Evolutionary conservation across 2,888 invertebrate genomes (phyloP), one percentile per base, ranked within the genome.

Genomic region (Hartigia nigra): DNA sequence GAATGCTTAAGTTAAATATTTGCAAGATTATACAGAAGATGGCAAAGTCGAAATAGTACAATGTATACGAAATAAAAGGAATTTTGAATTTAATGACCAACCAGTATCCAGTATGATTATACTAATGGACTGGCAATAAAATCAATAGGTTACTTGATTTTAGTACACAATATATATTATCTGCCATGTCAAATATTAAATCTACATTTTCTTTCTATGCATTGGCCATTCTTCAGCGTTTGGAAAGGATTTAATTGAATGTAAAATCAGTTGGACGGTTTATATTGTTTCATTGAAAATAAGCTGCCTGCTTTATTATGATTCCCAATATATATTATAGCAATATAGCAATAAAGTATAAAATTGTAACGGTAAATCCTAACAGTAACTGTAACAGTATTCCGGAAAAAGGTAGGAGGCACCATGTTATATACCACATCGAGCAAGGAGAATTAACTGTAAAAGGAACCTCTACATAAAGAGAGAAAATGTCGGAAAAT

Each of bases 401-500:
- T 23, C 23, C 55, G 14, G 55, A 55, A 55, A 55, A 55, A 55
- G 55, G 55, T 55, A 55, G 55, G 55, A 55, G 55, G 23, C 23
- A 9, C 55, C 55, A 55, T 55, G 55, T 55, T 55, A 55, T 55
- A 55, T 55, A 55, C 55, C 55, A 55, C 55, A 23, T 23, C 55
- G 55, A 55, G 23, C 23, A 55, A 55, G 55, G 55, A 55, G 23
- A 55, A 55, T 55, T 55, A 55, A 55, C 55, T 55, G 55, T 55
- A 23, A 55, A 55, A 55, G 2, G 35, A 9, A 55, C n/a, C 31
- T 70, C 35, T 36, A 69, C 31, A 69, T 74, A 12, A 74, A 79
- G 77, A 36, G 4, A 69, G n/a, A 69, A 70, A 72, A 74, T n/a
- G 39, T 31, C 55, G 55, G 23, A 76, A 76, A 76, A 37, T 37